phyloP scores from a whole-genome alignment of 1,140 invertebrate species.

The Cyclargus thomasi region DNA sequence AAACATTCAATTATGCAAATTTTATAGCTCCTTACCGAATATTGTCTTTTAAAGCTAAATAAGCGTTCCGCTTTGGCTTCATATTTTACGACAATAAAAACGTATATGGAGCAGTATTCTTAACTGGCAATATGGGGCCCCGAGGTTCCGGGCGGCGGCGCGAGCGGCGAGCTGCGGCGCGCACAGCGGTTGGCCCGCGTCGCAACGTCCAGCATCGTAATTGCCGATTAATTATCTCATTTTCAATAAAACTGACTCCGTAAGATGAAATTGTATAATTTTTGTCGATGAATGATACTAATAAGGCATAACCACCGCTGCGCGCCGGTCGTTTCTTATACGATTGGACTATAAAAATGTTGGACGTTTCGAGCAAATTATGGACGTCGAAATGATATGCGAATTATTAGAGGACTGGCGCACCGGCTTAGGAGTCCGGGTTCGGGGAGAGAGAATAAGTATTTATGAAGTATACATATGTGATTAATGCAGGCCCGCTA shows the following conservation, averaged over 20 bases:
- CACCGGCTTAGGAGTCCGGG: constrained; percentile 37
- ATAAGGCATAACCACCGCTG: constrained; percentile 58
- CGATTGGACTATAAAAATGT: constrained; percentile 47
- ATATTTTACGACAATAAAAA: constrained; percentile 73
- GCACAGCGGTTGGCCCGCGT: constrained; percentile 61
- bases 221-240: constrained; percentile 69
- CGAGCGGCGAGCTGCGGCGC: constrained; percentile 33
- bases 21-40: constrained; percentile 60
- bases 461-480: constrained; percentile 69
- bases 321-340: constrained; percentile 37
- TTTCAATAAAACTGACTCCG: constrained; percentile 67
- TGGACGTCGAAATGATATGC: constrained; percentile 39
- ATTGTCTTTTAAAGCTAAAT: constrained; percentile 52
- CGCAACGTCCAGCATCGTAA: constrained; percentile 67
- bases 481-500: constrained; percentile 69
- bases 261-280: constrained; percentile 66
- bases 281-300: constrained; percentile 51
- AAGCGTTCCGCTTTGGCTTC: constrained; percentile 54
- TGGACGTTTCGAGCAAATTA: constrained; percentile 45
- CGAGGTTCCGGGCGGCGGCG: constrained; percentile 25
- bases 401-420: constrained; percentile 17
- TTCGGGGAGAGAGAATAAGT: constrained; percentile 36
- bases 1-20: constrained; percentile 71
- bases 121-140: constrained; percentile 69
- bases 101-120: constrained; percentile 73